A percentile compares a stretch with the other conserved stretches of the same genome.
These are phyloP conservation scores for Gnathonemus longibarbis DNA, from an alignment of 2,113 vertebrate species.

Conservation along the genomic window DNA sequence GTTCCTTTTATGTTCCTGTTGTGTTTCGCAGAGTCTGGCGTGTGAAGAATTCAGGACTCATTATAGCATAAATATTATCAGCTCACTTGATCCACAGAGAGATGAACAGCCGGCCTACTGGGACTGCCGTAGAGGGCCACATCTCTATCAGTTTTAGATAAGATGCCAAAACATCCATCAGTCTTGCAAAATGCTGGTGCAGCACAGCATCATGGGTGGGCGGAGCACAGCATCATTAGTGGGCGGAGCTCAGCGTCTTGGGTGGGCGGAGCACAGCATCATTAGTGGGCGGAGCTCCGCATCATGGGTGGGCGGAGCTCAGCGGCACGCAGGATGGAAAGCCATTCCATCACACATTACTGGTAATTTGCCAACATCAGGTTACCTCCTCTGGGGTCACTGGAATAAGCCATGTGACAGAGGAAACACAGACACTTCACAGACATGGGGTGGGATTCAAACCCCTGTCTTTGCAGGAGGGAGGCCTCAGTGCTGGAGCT, in stretches of 20 bases:
- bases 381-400: neutral
- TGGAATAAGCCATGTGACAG: neutral
- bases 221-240: neutral
- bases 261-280: neutral
- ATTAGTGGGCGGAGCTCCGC: neutral
- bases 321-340: neutral
- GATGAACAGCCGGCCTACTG: neutral
- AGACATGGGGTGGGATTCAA: neutral
- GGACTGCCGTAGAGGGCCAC: neutral
- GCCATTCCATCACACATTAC: neutral
- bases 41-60: neutral
- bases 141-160: neutral
- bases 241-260: neutral
- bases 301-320: neutral
- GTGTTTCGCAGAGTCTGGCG: neutral
- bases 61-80: neutral
- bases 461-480: neutral
- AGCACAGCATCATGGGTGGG: neutral
- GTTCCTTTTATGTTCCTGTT: neutral
- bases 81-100: neutral
- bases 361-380: neutral
- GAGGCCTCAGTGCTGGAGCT: neutral
- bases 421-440: neutral
- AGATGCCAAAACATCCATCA: neutral
- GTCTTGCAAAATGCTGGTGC: neutral